phyloP scores from a whole-genome alignment of 2,888 invertebrate species.

The Euphydryas editha region DNA sequence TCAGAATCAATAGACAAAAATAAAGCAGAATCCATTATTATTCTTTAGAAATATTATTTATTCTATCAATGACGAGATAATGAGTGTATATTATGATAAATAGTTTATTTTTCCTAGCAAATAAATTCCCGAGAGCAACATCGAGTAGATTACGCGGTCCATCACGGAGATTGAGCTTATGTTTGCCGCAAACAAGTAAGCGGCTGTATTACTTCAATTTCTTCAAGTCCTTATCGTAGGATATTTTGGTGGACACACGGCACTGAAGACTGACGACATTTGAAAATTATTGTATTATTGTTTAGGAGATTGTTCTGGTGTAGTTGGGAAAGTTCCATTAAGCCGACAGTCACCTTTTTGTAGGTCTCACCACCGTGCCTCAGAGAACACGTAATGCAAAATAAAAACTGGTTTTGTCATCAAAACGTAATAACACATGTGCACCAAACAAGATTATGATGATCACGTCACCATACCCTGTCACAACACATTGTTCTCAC shows the following conservation, averaged over 20 bases:
- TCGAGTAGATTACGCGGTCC: slow-evolving; percentile 32
- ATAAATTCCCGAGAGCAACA: slow-evolving; percentile 20
- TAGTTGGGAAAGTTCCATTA: too few species aligned
- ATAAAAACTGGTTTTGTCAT: neutral
- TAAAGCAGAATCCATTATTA: neutral
- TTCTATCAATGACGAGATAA: neutral
- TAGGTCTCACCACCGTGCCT: neutral
- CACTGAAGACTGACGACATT: neutral
- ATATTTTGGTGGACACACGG: slow-evolving; percentile 27
- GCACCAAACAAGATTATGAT: too few species aligned
- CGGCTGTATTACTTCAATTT: slow-evolving; percentile 45
- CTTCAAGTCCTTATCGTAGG: slow-evolving; percentile 39
- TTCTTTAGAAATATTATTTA: neutral
- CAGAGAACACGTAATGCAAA: neutral
- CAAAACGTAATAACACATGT: too few species aligned
- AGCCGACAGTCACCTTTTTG: too few species aligned
- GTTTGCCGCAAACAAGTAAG: slow-evolving; percentile 32
- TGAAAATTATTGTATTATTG: too few species aligned
- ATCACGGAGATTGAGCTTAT: slow-evolving; percentile 35
- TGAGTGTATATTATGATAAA: neutral
- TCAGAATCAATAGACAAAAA: too few species aligned
- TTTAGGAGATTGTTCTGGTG: too few species aligned
- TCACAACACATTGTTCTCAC: too few species aligned
- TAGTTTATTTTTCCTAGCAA: slow-evolving; percentile 13
- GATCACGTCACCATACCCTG: too few species aligned